Base-by-base conservation (phyloP, 2,888 invertebrate species). In the Invenusta paracnida region DNA sequence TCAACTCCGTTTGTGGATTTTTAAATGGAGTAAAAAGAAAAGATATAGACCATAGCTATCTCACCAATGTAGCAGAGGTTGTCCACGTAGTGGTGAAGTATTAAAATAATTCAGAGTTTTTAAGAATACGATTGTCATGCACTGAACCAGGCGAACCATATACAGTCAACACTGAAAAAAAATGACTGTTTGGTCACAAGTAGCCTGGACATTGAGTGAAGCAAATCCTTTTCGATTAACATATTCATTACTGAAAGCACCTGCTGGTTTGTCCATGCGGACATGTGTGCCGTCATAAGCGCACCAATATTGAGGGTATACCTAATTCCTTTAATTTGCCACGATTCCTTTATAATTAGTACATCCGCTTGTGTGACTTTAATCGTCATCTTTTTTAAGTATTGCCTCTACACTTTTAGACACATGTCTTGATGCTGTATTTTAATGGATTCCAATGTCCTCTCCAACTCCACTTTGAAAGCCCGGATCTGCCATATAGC, bases 381-480 rank as follows among this genome's bases (percentile, higher is more conserved):
- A 73, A 23, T 48, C 48, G 17, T 48, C 48, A 17, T 48, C 17
- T 73, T 73, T 23, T 5, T 5, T 13, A 73, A 73, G 73, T 73
- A 73, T 73, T 73, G 73, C 73, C 23, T 73, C 27, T 5, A 73
- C 23, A 73, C 5, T 23, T 73, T 73, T 73, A 73, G 11, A 73
- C 73, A 73, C 2, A 73, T 73, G 73, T 23, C 73, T 5, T 23
- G 73, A 73, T 73, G 25, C 17, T 23, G 73, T 73, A 73, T 23
- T 73, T 73, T 73, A 23, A 73, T 73, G 73, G 23, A 73, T 73
- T n/a, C 17, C 73, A 73, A 73, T 73, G 73, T 73, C 73, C 73
- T 73, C 73, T 73, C 17, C 73, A 73, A 73, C 73, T 73, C 73
- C 73, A 73, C 73, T 73, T 13, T 73, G 73, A 73, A 73, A 73